Conservation (phyloP, 35 echinoderm and acorn worm genomes). For the Apostichopus californicus region DNA sequence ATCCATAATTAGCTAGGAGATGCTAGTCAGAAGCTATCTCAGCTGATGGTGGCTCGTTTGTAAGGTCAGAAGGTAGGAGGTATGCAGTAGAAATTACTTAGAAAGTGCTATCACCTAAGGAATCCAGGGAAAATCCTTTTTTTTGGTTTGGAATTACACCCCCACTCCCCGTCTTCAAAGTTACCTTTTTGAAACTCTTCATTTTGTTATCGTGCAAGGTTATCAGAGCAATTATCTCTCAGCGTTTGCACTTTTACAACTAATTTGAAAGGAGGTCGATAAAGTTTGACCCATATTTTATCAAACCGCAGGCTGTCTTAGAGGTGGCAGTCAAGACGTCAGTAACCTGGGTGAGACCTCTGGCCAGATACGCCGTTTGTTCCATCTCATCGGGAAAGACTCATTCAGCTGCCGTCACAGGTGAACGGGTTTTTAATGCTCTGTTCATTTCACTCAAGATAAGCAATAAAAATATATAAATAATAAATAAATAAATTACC, state of each 20-base stretch:
- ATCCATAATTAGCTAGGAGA: no score
- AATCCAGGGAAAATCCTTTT: no score
- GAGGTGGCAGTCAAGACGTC: conserved; percentile 78
- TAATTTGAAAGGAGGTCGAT: neutral
- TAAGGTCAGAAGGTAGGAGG: no score
- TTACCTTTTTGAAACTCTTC: no score
- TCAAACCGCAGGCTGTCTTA: conserved; percentile 62
- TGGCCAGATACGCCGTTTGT: conserved; percentile 73
- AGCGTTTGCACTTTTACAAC: neutral
- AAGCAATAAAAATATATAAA: neutral
- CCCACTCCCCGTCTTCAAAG: no score
- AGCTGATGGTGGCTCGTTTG: no score
- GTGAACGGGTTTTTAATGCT: conserved; percentile 47
- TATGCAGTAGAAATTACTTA: no score
- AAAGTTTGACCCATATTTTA: neutral
- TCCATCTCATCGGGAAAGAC: conserved; percentile 77
- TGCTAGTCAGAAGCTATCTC: no score
- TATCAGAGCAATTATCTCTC: no score
- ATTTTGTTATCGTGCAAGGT: no score
- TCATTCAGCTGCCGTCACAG: conserved; percentile 84
- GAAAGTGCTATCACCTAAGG: no score
- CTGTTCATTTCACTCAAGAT: neutral
- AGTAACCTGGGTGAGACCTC: conserved; percentile 79
- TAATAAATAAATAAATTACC: neutral
- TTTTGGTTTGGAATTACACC: no score